These are phyloP conservation scores for human (Homo sapiens) DNA, from an alignment of 2,113 vertebrate genomes.

Conservation along the genomic window GRCh38 chr3:87002001-87002500, in stretches of 20 bases:
- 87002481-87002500: slow-evolving; percentile 51
- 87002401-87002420: neutral
- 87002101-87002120: rapidly evolving
- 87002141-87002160: neutral
- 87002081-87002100: neutral
- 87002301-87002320: neutral
- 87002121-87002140: rapidly evolving
- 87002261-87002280: neutral
- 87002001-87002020: neutral
- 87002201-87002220: neutral
- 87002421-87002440: neutral
- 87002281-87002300: neutral
- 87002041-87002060: neutral
- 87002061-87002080: neutral
- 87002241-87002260: neutral
- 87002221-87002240: neutral
- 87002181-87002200: neutral
- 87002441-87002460: slow-evolving; percentile 28
- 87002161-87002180: neutral
- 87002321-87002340: neutral
- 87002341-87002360: neutral
- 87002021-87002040: neutral
- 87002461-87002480: slow-evolving; percentile 62
- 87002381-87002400: neutral
- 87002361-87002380: too few relatives aligned